These are phyloP conservation scores for Pentalonia nigronervosa DNA, from an alignment of 1,140 invertebrate genomes.

Conservation along the genomic window DNA sequence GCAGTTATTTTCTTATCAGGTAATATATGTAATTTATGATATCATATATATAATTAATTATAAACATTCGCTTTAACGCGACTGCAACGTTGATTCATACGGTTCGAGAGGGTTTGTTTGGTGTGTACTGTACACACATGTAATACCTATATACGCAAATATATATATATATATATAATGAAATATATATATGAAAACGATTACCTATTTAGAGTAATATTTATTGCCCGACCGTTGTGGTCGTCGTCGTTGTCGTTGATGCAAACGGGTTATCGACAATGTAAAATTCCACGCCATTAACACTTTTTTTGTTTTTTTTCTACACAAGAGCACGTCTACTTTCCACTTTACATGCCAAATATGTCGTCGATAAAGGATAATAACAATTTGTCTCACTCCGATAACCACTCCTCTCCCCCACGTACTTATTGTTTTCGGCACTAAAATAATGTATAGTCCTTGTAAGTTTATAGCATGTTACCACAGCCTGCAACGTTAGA, in stretches of 20 bases:
- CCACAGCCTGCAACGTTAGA: not conserved
- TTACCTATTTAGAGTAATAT: slow-evolving; percentile 11
- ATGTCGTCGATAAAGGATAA: slow-evolving; percentile 16
- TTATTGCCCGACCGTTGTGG: not conserved
- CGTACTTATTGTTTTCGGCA: not conserved
- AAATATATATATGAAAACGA: not conserved
- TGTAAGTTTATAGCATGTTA: not conserved
- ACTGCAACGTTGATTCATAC: too few species aligned
- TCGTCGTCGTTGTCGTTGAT: not conserved
- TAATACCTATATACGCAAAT: not conserved
- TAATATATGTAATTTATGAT: too few species aligned
- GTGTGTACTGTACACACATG: not conserved
- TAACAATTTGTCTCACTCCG: not conserved
- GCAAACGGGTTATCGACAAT: slow-evolving; percentile 24
- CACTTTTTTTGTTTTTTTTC: not conserved
- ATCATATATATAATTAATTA: too few species aligned
- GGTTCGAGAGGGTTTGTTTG: not conserved
- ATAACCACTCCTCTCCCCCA: not conserved
- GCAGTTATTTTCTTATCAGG: too few species aligned
- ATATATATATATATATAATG: not conserved
- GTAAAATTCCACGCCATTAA: not conserved
- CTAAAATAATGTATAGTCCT: too few species aligned
- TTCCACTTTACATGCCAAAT: slow-evolving; percentile 2
- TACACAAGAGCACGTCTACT: not conserved
- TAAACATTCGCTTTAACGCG: too few species aligned